Evolutionary conservation across 2,113 vertebrate genomes (phyloP).

Genomic region (Gopherus evgoodei): DNA sequence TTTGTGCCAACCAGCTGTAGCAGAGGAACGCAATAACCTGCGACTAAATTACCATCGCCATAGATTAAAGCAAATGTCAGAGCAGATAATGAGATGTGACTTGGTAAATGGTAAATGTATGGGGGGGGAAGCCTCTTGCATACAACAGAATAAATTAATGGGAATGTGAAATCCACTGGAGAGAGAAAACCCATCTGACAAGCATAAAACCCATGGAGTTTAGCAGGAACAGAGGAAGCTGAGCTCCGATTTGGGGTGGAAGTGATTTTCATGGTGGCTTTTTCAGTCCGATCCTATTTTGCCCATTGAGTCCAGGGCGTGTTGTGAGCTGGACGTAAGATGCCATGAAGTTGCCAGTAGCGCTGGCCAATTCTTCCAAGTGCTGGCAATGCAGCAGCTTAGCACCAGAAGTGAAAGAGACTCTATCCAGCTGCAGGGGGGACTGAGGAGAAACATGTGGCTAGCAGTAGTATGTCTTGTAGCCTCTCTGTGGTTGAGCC

Average conservation of each 20-base stretch:
- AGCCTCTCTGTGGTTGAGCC: neutral
- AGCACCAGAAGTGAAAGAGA: neutral
- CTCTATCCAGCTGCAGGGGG: neutral
- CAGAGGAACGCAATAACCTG: neutral
- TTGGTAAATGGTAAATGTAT: neutral
- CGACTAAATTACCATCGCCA: neutral
- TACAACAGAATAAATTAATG: neutral
- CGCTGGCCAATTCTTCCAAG: neutral
- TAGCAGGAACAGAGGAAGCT: neutral
- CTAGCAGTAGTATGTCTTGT: neutral
- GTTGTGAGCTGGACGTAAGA: neutral
- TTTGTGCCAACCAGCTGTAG: neutral
- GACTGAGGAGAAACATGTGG: neutral
- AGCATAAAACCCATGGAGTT: too few species aligned
- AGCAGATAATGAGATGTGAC: neutral
- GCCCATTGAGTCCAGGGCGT: neutral
- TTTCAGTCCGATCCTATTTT: neutral
- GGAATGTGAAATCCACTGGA: neutral
- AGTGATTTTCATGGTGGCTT: neutral
- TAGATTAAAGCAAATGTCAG: neutral
- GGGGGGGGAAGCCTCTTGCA: neutral
- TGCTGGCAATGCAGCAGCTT: neutral
- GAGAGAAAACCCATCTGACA: neutral
- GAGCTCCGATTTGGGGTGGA: too few species aligned
- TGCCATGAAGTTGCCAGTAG: neutral